Evolutionary conservation across 1,140 invertebrate genomes (phyloP), one percentile per base, ranked within the genome.

Genomic region (Lepidotrigona ventralis): DNA sequence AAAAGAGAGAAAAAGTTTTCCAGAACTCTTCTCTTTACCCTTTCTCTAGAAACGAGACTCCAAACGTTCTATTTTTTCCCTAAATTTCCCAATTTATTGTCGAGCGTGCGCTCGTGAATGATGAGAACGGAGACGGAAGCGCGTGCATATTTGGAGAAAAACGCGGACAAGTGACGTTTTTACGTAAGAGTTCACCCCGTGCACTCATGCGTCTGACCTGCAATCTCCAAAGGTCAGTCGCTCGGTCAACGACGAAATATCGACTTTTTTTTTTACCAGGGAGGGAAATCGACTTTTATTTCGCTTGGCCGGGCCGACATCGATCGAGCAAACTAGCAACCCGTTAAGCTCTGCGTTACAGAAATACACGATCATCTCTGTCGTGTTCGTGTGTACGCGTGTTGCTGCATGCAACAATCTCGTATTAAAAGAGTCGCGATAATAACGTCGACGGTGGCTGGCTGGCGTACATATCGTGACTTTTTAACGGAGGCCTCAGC

Each of bases 401-500:
- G 21, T n/a, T 73, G 39, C 46, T 33, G 51, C 53, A 53, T 60
- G 19, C 46, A 14, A n/a, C n/a, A n/a, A n/a, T n/a, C 6, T 53
- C 23, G 39, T 69, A 66, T 63, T 33, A 69, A 77, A 69, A 72
- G 71, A 68, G 54, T 70, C 58, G 58, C 74, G 89, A 86, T 90
- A 83, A 89, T 82, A 86, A 81, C 72, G 84, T 33, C 26, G 83
- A 23, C 71, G 82, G 75, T 83, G 68, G 75, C 76, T 66, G 72
- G 76, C 39, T 66, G 72, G 76, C 60, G 76, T 51, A 71, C 81
- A 78, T 87, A 74, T 85, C 85, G 86, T 89, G 88, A 86, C 78
- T 91, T 87, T 87, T 88, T 86, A 89, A 88, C 85, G 0, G 39
- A 8, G 66, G 79, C 46, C 56, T 77, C 85, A 74, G 58, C 56